Evolutionary conservation across 2,888 invertebrate genomes (phyloP).

Genomic region (Graphium colonna): DNA sequence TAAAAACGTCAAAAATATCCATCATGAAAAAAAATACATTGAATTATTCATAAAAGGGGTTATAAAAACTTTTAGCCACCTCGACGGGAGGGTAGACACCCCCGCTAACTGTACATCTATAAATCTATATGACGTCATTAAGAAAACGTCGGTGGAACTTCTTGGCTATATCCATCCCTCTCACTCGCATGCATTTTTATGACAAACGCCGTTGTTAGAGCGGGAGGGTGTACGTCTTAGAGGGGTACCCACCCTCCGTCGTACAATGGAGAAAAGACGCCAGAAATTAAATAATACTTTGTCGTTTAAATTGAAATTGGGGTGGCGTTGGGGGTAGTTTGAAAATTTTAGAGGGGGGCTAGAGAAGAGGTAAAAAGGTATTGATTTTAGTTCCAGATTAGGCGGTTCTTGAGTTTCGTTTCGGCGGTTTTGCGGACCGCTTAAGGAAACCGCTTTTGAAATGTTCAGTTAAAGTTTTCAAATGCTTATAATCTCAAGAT

Average conservation of each 20-base stretch:
- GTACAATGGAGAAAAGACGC: slow-evolving; percentile 77
- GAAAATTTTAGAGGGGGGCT: slow-evolving; percentile 63
- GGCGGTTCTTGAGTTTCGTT: slow-evolving; percentile 46
- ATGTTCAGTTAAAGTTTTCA: slow-evolving; percentile 5
- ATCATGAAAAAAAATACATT: slow-evolving; percentile 45
- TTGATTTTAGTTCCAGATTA: slow-evolving; percentile 74
- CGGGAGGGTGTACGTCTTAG: slow-evolving; percentile 59
- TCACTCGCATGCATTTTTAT: slow-evolving; percentile 45
- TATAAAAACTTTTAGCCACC: slow-evolving; percentile 62
- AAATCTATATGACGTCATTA: slow-evolving; percentile 78
- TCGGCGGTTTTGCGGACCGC: slow-evolving; percentile 29
- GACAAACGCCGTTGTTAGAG: slow-evolving; percentile 32
- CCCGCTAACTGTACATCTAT: slow-evolving; percentile 62
- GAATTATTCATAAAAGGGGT: slow-evolving; percentile 56
- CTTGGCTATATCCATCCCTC: slow-evolving; percentile 62
- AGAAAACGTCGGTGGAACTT: slow-evolving; percentile 69
- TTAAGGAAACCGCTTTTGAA: slow-evolving; percentile 13
- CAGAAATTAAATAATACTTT: slow-evolving; percentile 79
- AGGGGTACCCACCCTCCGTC: slow-evolving; percentile 50
- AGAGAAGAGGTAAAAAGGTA: slow-evolving; percentile 68
- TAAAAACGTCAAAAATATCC: too few species aligned
- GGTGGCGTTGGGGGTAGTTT: slow-evolving; percentile 49
- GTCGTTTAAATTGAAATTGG: slow-evolving; percentile 75
- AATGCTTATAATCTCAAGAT: background rate
- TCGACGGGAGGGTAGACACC: slow-evolving; percentile 42